These are phyloP conservation scores for Ichneumoninae sp. DNA, from an alignment of 2,888 invertebrate genomes.

Conservation along the genomic window DNA sequence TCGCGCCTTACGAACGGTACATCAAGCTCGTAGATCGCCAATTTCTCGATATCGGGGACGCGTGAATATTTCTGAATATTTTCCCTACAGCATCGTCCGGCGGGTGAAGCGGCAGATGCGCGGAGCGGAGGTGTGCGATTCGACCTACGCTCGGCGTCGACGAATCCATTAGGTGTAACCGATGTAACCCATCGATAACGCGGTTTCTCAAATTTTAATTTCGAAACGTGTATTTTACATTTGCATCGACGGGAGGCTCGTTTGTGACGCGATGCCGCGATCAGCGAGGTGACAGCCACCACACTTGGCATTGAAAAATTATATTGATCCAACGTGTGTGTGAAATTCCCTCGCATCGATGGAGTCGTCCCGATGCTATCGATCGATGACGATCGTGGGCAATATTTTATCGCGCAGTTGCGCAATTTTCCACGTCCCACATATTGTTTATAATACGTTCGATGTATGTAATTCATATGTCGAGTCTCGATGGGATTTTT, in stretches of 20 bases:
- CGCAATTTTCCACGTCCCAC: slow-evolving; percentile 40
- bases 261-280: too few relatives aligned
- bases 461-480: too few relatives aligned
- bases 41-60: slow-evolving; percentile 41
- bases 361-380: slow-evolving; percentile 25
- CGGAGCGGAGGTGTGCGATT: background rate
- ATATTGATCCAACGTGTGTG: slow-evolving; percentile 5
- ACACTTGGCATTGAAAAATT: slow-evolving; percentile 45
- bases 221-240: too few relatives aligned
- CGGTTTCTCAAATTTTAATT: too few relatives aligned
- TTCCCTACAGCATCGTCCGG: background rate
- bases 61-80: slow-evolving; percentile 3
- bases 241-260: too few relatives aligned
- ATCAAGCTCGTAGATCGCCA: slow-evolving; percentile 23
- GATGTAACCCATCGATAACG: too few relatives aligned
- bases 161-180: too few relatives aligned
- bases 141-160: background rate
- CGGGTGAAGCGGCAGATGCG: too few relatives aligned
- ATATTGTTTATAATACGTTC: slow-evolving; percentile 25
- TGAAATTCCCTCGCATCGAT: slow-evolving; percentile 1
- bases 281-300: background rate
- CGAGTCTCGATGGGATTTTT: background rate
- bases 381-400: slow-evolving; percentile 16
- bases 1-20: slow-evolving; percentile 26
- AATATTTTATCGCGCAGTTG: slow-evolving; percentile 45